Evolutionary conservation across 2,888 invertebrate species (phyloP).

Genomic region (Dicycla oo): DNA sequence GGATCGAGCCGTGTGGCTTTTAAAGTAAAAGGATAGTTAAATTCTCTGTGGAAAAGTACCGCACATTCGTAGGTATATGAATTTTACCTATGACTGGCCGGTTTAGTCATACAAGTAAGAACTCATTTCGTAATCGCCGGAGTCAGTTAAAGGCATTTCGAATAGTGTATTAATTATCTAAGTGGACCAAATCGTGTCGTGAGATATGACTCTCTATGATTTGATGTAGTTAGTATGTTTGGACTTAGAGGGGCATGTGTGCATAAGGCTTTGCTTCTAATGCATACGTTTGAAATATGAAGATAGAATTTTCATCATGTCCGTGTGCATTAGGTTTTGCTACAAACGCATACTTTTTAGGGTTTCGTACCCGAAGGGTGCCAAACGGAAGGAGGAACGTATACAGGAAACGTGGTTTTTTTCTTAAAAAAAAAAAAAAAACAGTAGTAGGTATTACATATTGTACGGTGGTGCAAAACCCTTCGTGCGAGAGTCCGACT

Average conservation of each 20-base stretch:
- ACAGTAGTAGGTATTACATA: too few relatives aligned
- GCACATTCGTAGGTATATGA: conserved; percentile 48
- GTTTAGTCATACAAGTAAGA: conserved; percentile 58
- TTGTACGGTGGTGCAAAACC: too few relatives aligned
- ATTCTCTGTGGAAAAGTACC: conserved; percentile 29
- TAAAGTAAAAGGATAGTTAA: not conserved
- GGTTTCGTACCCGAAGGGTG: too few relatives aligned
- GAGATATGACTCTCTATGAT: conserved; percentile 48
- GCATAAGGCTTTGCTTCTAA: not conserved
- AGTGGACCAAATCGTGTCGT: conserved; percentile 49
- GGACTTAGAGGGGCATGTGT: not conserved
- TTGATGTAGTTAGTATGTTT: conserved; percentile 31
- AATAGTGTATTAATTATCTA: conserved; percentile 63
- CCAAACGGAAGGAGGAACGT: too few relatives aligned
- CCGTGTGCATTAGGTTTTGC: too few relatives aligned
- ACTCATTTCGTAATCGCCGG: conserved; percentile 64
- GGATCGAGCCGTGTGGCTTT: too few relatives aligned
- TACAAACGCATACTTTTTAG: not conserved
- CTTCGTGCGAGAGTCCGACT: too few relatives aligned
- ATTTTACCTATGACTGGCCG: conserved; percentile 44
- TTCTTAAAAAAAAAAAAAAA: too few relatives aligned
- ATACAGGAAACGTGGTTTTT: too few relatives aligned
- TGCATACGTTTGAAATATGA: not conserved
- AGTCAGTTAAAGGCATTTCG: conserved; percentile 56
- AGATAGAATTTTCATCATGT: too few relatives aligned